Evolutionary conservation across 2,113 vertebrate genomes (phyloP), one percentile per base, ranked within the genome.

Genomic region (Mus musculus): DNA sequence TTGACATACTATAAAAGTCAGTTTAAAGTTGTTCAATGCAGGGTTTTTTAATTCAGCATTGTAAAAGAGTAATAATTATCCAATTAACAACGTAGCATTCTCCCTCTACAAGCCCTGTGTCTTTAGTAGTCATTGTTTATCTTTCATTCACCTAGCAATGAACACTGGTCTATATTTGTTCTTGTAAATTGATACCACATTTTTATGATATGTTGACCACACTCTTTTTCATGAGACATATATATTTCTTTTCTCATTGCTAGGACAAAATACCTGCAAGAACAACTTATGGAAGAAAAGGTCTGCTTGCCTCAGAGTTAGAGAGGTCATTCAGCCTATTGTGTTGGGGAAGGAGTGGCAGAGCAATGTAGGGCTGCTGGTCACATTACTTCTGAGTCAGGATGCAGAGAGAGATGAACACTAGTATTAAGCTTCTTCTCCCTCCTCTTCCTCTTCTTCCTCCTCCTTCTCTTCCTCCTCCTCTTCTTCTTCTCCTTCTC

Each of bases 31-130:
- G 5, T 76, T 77, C 8, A n/a, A 16, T 61, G 71, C 72, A 52
- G 30, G 61, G 11, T 24, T 88, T 93, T 97, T 92, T 75, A 80
- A 65, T 84, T 86, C 33, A 73, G 28, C 78, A 59, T 65, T 87
- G 28, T 85, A 63, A 92, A 92, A 22, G 54, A 20, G 39, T 89
- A 46, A 72, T 49, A 6, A 87, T 14, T 65, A 54, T 89, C 73
- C 42, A 73, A 89, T 92, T 93, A 54, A 80, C 81, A 81, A 94
- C 1, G 90, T 90, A 91, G 46, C 28, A 59, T 86, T 5, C 63
- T 56, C 1, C 87, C 1, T 36, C 3, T 10, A 1, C 1, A 10
- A 80, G 33, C 49, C n/a, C 12, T 10, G 19, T 67, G 28, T 26
- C 12, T 93, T 69, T 77, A 78, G 65, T 63, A 88, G 7, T 59